Evolutionary conservation across 2,113 vertebrate genomes (phyloP).

Genomic region (Phylloscopus trochiloides): DNA sequence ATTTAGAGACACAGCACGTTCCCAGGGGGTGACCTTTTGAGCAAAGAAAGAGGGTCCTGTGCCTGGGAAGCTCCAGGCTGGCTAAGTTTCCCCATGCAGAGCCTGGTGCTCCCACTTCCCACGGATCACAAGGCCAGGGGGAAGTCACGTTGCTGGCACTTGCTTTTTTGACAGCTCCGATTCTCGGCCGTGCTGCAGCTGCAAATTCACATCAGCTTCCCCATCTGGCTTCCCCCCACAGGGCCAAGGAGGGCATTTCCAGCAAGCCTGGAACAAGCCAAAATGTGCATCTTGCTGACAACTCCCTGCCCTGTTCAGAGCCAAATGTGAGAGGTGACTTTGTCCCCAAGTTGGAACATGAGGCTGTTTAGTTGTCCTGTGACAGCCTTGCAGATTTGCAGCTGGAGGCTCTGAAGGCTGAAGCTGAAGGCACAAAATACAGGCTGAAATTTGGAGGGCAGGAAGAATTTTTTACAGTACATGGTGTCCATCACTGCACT

Average conservation of each 20-base stretch:
- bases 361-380: background rate
- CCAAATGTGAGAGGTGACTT: background rate
- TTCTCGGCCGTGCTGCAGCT: background rate
- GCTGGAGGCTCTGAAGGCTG: background rate
- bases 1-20: background rate
- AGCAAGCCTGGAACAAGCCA: background rate
- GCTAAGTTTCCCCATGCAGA: background rate
- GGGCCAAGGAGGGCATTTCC: background rate
- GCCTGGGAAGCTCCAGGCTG: background rate
- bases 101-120: background rate
- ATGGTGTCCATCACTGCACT: background rate
- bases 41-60: background rate
- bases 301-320: background rate
- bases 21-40: background rate
- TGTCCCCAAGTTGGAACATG: rapidly evolving
- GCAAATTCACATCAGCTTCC: background rate
- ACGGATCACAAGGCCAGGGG: background rate
- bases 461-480: background rate
- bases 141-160: background rate
- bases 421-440: background rate
- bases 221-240: background rate
- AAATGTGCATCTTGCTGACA: background rate
- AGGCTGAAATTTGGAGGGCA: background rate
- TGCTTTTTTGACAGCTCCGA: background rate
- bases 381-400: background rate